Conservation (phyloP, 2,797 vertebrate species). For the Sebastolobus alascanus region DNA sequence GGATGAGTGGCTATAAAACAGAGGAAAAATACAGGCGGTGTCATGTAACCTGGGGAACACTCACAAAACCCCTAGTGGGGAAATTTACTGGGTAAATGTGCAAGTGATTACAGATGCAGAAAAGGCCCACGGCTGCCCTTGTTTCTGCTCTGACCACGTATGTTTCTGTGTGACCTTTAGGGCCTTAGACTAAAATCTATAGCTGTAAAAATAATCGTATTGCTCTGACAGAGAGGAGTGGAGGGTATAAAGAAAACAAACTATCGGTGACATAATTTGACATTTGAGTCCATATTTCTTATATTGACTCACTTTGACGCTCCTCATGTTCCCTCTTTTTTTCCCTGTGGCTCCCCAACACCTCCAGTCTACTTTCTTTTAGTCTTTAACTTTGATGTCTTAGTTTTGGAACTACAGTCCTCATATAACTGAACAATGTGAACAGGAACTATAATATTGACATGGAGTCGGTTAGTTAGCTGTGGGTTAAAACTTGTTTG, state of each 20-base stretch:
- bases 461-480: no score
- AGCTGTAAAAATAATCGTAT: slow-evolving; percentile 1
- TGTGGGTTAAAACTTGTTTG: no score
- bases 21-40: slow-evolving; percentile 45
- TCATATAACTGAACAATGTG: no score
- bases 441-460: no score
- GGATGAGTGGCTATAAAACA: slow-evolving; percentile 61
- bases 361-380: no score
- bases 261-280: background rate
- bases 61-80: slow-evolving; percentile 11
- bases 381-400: no score
- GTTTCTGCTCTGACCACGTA: slow-evolving; percentile 8
- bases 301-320: no score
- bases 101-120: slow-evolving; percentile 56
- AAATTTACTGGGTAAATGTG: slow-evolving; percentile 61
- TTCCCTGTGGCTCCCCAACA: no score
- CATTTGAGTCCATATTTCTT: background rate
- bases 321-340: no score
- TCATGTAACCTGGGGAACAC: slow-evolving; percentile 62
- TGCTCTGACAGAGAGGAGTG: slow-evolving; percentile 31
- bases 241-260: slow-evolving; percentile 17
- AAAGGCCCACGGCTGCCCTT: slow-evolving; percentile 5
- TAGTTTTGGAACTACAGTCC: no score
- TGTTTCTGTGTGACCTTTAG: background rate
- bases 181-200: slow-evolving; percentile 12